phyloP scores from a whole-genome alignment of 2,888 invertebrate species.

The Lottia gigantea region DNA sequence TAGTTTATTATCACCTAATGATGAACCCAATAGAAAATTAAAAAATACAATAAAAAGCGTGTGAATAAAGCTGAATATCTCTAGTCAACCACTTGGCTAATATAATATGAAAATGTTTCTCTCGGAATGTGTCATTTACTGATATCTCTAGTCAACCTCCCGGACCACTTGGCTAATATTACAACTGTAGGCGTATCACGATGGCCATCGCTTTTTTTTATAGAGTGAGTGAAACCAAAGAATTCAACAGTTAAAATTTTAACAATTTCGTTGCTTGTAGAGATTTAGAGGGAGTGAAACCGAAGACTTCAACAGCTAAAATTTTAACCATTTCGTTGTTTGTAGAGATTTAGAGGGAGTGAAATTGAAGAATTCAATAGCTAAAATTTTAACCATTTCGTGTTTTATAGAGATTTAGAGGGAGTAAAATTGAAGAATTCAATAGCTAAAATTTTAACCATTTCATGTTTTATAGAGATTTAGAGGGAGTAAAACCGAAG shows the following conservation, averaged over 20 bases:
- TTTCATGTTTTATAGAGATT: conserved; percentile 51
- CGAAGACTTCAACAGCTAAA: conserved; percentile 75
- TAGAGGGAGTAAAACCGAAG: conserved; percentile 60
- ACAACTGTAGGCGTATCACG: too few species aligned
- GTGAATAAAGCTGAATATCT: too few species aligned
- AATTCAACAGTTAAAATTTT: conserved; percentile 77
- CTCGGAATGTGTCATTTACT: too few species aligned
- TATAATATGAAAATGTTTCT: too few species aligned
- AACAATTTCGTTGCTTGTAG: conserved; percentile 41
- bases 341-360: conserved; percentile 62
- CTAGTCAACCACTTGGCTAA: too few species aligned
- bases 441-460: conserved; percentile 72
- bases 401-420: conserved; percentile 57
- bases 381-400: conserved; percentile 66
- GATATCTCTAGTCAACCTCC: too few species aligned
- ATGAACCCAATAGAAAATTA: too few species aligned
- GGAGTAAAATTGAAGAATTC: conserved; percentile 66
- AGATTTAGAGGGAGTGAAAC: conserved; percentile 59
- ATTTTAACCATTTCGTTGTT: conserved; percentile 65
- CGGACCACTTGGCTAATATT: too few species aligned
- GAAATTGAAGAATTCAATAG: conserved; percentile 72
- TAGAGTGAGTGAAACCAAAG: conserved; percentile 57
- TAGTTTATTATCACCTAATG: too few species aligned
- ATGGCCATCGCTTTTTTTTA: too few species aligned
- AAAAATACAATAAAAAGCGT: too few species aligned